phyloP scores from a whole-genome alignment of 2,113 vertebrate species.

The Ploceus nigricollis region DNA sequence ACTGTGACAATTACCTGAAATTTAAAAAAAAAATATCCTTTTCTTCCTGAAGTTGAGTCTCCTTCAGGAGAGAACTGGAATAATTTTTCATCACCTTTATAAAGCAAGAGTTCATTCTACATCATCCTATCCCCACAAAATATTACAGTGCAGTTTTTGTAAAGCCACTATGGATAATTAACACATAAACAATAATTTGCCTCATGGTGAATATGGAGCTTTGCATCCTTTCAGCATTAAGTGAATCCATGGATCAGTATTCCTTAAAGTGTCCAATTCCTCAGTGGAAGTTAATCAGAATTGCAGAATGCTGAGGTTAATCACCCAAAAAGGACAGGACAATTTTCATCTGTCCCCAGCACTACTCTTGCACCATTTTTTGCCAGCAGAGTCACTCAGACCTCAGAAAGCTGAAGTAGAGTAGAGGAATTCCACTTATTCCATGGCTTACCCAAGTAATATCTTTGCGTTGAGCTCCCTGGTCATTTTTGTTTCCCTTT shows the following conservation, averaged over 20 bases:
- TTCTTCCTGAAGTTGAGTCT: not conserved
- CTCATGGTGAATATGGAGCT: fast-evolving
- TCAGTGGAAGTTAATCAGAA: not conserved
- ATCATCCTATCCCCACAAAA: not conserved
- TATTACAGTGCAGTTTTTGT: not conserved
- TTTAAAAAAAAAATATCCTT: fast-evolving
- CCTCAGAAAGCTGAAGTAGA: not conserved
- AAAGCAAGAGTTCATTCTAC: not conserved
- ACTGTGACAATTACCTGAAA: not conserved
- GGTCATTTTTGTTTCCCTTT: conserved; percentile 81
- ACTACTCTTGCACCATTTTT: fast-evolving
- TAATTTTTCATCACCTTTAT: not conserved
- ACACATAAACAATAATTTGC: not conserved
- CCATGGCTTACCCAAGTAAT: conserved; percentile 82
- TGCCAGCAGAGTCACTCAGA: not conserved
- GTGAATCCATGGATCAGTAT: not conserved
- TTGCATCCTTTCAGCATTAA: not conserved
- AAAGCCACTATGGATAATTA: not conserved
- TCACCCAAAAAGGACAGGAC: not conserved
- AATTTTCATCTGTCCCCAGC: not conserved
- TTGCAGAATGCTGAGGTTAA: fast-evolving
- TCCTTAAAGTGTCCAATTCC: fast-evolving
- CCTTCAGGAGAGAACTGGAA: not conserved
- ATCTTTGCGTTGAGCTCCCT: conserved; percentile 87
- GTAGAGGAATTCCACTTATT: not conserved